Base-by-base conservation (phyloP, 2,113 vertebrate genomes). In the Chrysochloris asiatica region DNA sequence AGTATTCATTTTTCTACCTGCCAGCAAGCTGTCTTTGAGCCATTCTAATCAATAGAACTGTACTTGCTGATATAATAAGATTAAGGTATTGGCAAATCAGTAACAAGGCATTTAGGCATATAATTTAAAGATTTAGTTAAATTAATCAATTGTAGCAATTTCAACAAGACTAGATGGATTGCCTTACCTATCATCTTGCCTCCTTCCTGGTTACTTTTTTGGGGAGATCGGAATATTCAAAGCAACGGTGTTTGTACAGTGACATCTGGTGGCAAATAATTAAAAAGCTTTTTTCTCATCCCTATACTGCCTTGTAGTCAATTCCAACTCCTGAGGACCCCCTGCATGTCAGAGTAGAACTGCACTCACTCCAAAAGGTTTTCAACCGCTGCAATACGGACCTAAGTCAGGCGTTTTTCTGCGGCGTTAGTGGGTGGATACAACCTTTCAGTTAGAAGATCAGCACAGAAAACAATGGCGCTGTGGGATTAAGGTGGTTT, bases 251-350 rank as follows among this genome's bases (percentile, higher is more conserved):
- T 96, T 63, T 96, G 89, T 73, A 95, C 71, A 95, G 93, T 95
- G 97, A 47, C 98, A 98, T 95, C 98, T 98, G 96, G 97, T 96
- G 98, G 94, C 61, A 3, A 14, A 50, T 47, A 5, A 0, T 0
- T 8, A 13, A 3, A 6, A 83, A 59, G 54, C 48, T 50, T 45
- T 47, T n/a, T 22, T 47, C 43, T 84, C 61, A 17, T 33, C 8
- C 1, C 13, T 3, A 19, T 36, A 21, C n/a, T 36, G n/a, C 61
- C n/a, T 30, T n/a, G 13, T n/a, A 4, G 61, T 13, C 24, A 28
- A 65, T 65, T 30, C 61, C 10, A 33, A 16, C 14, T 33, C 61
- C 4, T 22, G 19, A 56, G 7, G n/a, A 36, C n/a, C 17, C 7
- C 65, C 19, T 7, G 10, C 3, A 19, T 67, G 19, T 36, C 33